Conservation (phyloP, 2,888 invertebrate species). For the Nebria brevicollis region DNA sequence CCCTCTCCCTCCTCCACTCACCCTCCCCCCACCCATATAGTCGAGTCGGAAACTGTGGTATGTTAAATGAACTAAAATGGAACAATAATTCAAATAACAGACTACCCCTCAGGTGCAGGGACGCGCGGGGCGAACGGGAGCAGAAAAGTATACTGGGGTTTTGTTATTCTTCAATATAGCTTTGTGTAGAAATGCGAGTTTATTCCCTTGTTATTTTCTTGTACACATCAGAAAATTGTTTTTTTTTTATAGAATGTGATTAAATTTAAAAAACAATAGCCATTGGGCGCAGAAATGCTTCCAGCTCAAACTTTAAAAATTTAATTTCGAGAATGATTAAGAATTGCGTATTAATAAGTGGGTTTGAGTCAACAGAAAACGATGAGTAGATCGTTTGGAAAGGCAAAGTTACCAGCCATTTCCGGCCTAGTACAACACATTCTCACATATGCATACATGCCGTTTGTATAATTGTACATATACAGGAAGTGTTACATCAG, state of each 20-base stretch:
- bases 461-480: constrained; percentile 5
- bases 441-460: constrained; percentile 7
- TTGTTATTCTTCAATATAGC: background rate
- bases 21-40: background rate
- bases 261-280: background rate
- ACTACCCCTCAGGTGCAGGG: background rate
- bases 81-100: constrained; percentile 1
- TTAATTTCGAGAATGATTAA: too few relatives aligned
- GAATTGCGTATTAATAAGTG: too few relatives aligned
- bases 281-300: too few relatives aligned
- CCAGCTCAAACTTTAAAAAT: background rate
- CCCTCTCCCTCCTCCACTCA: too few relatives aligned
- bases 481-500: constrained; percentile 44
- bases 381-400: background rate
- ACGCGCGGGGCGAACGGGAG: background rate
- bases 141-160: background rate
- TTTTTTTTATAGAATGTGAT: background rate
- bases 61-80: background rate
- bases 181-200: background rate
- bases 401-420: background rate
- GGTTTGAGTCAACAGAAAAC: constrained; percentile 2
- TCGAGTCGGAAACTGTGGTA: background rate
- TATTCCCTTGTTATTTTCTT: background rate
- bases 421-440: constrained; percentile 3
- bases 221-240: background rate